Percentiles rank a stretch among this genome's conserved stretches.
Conservation (phyloP, 2,888 invertebrate genomes). For the Harpalus rufipes region DNA sequence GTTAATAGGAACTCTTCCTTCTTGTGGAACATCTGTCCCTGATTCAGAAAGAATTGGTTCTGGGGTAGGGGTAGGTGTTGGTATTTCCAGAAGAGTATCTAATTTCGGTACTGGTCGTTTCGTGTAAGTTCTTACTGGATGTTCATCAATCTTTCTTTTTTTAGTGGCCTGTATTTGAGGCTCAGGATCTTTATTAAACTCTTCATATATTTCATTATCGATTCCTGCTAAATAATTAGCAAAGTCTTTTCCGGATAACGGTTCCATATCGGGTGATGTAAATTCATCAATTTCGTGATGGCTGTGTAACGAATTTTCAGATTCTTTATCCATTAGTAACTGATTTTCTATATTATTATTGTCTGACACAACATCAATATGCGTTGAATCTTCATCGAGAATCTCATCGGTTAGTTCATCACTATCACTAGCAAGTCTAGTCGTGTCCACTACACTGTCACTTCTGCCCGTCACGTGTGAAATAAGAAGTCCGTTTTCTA, state of each 20-base stretch:
- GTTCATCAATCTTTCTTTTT: constrained; percentile 39
- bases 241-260: constrained; percentile 49
- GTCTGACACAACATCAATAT: constrained; percentile 20
- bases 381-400: constrained; percentile 36
- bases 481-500: constrained; percentile 14
- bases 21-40: neutral
- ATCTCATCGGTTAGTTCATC: constrained; percentile 27
- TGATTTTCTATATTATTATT: constrained; percentile 33
- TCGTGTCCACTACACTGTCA: constrained; percentile 32
- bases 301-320: neutral
- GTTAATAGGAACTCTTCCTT: constrained; percentile 54
- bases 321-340: constrained; percentile 26
- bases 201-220: neutral
- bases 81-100: neutral
- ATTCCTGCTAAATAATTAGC: constrained; percentile 46
- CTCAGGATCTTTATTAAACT: constrained; percentile 39
- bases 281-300: constrained; percentile 52
- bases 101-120: constrained; percentile 55
- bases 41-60: neutral
- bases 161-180: neutral
- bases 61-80: neutral
- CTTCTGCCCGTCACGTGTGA: constrained; percentile 18
- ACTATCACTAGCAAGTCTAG: constrained; percentile 44
- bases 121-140: constrained; percentile 44
- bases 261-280: constrained; percentile 51